Evolutionary conservation across 1,140 invertebrate genomes (phyloP).

Genomic region (Nebria ingens): DNA sequence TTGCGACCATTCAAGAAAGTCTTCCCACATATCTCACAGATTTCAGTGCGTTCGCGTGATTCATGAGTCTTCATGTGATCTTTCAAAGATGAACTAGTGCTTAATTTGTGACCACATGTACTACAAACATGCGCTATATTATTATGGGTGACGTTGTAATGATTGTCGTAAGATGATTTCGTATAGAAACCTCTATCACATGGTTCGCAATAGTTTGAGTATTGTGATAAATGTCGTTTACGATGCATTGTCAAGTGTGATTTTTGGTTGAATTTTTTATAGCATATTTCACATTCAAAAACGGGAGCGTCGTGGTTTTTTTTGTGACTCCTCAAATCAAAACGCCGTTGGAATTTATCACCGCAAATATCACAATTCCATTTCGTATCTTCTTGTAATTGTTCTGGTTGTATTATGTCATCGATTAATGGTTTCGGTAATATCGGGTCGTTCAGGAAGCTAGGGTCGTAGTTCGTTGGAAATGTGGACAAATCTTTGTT

Average conservation of each 20-base stretch:
- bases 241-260: slow-evolving; percentile 54
- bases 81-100: slow-evolving; percentile 19
- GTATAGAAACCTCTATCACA: slow-evolving; percentile 26
- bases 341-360: not conserved
- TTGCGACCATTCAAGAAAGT: slow-evolving; percentile 19
- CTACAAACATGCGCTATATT: slow-evolving; percentile 24
- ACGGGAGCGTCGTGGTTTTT: not conserved
- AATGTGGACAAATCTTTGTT: not conserved
- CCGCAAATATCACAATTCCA: not conserved
- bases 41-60: slow-evolving; percentile 20
- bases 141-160: slow-evolving; percentile 21
- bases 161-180: slow-evolving; percentile 18
- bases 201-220: slow-evolving; percentile 20
- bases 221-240: slow-evolving; percentile 46
- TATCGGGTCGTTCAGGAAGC: not conserved
- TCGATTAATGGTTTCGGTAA: not conserved
- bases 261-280: slow-evolving; percentile 55
- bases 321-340: not conserved
- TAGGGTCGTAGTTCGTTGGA: not conserved
- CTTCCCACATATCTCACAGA: slow-evolving; percentile 28
- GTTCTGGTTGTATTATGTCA: not conserved
- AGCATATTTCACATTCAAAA: slow-evolving; percentile 62
- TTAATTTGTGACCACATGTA: slow-evolving; percentile 22
- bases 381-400: not conserved
- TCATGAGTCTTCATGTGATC: slow-evolving; percentile 24